Percentiles rank a stretch among this genome's conserved stretches.
Conservation (phyloP, 1,140 invertebrate species). For the Zaprionus nigranus region DNA sequence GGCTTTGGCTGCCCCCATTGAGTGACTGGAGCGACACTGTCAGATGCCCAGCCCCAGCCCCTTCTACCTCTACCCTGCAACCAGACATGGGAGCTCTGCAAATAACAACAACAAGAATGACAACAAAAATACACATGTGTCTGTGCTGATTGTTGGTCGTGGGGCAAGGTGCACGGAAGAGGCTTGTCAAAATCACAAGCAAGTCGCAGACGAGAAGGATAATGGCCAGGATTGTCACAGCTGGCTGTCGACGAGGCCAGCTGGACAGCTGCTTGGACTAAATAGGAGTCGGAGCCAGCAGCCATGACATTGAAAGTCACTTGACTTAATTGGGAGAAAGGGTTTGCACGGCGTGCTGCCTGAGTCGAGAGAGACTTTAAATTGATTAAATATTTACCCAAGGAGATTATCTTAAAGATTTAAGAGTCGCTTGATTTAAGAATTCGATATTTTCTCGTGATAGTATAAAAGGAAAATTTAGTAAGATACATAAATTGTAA, state of each 20-base stretch:
- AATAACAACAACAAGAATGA: constrained; percentile 43
- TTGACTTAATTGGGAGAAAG: constrained; percentile 57
- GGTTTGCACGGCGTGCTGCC: not conserved
- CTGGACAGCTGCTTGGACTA: constrained; percentile 27
- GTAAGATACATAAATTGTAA: no score
- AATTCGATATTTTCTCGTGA: no score
- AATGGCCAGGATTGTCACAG: constrained; percentile 48
- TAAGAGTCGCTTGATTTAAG: not conserved
- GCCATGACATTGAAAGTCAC: constrained; percentile 51
- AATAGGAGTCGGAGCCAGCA: constrained; percentile 17
- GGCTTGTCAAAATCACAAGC: constrained; percentile 74
- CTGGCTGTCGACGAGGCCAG: constrained; percentile 28
- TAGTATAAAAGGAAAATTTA: no score
- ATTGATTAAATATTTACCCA: not conserved
- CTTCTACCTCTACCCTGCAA: not conserved
- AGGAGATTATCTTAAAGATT: not conserved
- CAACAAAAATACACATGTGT: constrained; percentile 30
- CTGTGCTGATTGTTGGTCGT: constrained; percentile 6
- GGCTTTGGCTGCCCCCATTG: constrained; percentile 59
- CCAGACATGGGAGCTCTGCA: constrained; percentile 52
- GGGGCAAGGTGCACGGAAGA: constrained; percentile 14
- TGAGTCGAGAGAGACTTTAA: not conserved
- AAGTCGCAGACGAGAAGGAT: constrained; percentile 72
- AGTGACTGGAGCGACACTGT: constrained; percentile 38
- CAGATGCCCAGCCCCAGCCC: not conserved